Base-by-base conservation (phyloP, 2,888 invertebrate species). In the Lasioglossum calceatum region DNA sequence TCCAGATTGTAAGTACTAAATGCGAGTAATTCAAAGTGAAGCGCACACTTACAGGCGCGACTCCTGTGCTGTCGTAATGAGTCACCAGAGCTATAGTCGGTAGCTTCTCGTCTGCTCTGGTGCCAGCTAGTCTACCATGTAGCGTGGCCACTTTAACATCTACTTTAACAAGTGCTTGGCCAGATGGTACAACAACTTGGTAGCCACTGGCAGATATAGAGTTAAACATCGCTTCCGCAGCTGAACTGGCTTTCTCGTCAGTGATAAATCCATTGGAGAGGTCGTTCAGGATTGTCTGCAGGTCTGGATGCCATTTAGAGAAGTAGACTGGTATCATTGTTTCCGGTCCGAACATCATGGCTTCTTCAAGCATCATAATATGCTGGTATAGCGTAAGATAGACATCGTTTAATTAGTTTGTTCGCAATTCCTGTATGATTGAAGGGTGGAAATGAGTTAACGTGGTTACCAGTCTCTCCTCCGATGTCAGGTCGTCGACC, bases 201-300 rank as follows among this genome's bases (percentile, higher is more conserved):
- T 99, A 99, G 16, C 99, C 99, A 96, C 99, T 99, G 0, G 98
- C 98, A 32, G 98, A 98, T n/a, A 99, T 97, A 23, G 98, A 97
- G 93, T 97, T 97, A 84, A 98, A 95, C 95, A 99, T 96, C 12
- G 98, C 98, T 94, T 98, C 97, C 19, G 98, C 95, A 0, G 98
- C 98, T 0, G 98, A 98, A 64, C 97, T 97, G 95, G 97, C 95
- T 96, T 97, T 96, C 88, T 97, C 97, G 92, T 97, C 97, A 0
- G 97, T 96, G 76, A 97, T 96, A 88, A 97, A 96, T 91, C 97
- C 97, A 89, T 96, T 96, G 61, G 97, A 97, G 32, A 99, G 96
- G 93, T 98, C 98, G 39, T 96, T 95, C 85, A 98, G 96, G 82
- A 99, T 98, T 61, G 96, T 96, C 85, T 97, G 97, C 58, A 99